Percentiles rank a stretch among this genome's conserved stretches.
phyloP scores from a whole-genome alignment of 2,113 vertebrate species.

The Toxotes jaculatrix region DNA sequence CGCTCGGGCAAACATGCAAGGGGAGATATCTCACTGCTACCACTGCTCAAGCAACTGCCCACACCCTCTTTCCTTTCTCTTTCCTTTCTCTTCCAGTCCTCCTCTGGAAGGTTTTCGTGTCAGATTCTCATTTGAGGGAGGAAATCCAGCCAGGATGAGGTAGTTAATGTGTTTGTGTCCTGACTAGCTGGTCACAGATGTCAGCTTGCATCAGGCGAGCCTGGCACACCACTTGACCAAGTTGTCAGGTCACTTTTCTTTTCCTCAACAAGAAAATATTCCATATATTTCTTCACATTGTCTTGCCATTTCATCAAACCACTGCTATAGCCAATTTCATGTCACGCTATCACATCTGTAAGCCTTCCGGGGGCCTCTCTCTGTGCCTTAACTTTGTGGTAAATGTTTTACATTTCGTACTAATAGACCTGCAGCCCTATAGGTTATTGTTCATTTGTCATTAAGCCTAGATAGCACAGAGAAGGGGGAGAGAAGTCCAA shows the following conservation, averaged over 20 bases:
- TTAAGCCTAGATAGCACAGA: conserved; percentile 47
- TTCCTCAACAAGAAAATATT: conserved; percentile 39
- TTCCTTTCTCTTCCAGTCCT: conserved; percentile 39
- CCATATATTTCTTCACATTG: conserved; percentile 47
- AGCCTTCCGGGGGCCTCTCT: neutral
- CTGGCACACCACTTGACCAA: conserved; percentile 55
- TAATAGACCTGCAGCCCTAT: conserved; percentile 44
- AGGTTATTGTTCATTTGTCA: conserved; percentile 71
- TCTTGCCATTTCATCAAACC: conserved; percentile 51
- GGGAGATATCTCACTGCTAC: conserved; percentile 82
- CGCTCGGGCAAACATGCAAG: conserved; percentile 88
- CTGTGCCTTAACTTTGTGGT: conserved; percentile 16
- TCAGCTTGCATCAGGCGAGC: conserved; percentile 59
- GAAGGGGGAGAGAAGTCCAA: conserved; percentile 71
- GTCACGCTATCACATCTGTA: neutral
- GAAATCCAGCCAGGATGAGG: conserved; percentile 90
- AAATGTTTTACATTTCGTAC: conserved; percentile 67
- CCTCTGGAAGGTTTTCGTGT: conserved; percentile 85
- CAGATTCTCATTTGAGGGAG: conserved; percentile 86
- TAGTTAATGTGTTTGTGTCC: conserved; percentile 87
- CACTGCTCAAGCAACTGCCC: conserved; percentile 17
- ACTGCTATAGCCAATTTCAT: conserved; percentile 36
- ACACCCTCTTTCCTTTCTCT: conserved; percentile 75
- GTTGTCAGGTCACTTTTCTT: conserved; percentile 62
- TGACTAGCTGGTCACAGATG: conserved; percentile 78